Evolutionary conservation across 2,113 vertebrate genomes (phyloP).

Genomic region (Hyaena hyaena): DNA sequence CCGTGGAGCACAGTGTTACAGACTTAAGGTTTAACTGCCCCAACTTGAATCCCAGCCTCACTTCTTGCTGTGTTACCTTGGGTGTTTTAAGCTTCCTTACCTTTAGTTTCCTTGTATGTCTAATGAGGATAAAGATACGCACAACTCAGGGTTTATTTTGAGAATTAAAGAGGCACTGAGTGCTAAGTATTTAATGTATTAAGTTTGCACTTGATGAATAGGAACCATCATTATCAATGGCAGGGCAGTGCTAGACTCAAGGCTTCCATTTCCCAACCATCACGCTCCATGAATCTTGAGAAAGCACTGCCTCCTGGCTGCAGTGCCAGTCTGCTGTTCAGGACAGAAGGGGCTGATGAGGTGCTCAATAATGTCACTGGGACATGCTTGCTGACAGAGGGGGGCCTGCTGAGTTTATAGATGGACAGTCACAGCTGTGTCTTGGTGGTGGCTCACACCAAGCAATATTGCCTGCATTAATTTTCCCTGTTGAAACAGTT

Average conservation of each 20-base stretch:
- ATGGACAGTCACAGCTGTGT: background rate
- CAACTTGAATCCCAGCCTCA: background rate
- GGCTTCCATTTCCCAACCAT: background rate
- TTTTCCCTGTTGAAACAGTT: background rate
- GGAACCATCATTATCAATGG: too few species aligned
- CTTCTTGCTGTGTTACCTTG: background rate
- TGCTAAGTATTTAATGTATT: background rate
- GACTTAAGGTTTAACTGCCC: background rate
- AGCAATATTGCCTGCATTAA: accelerated
- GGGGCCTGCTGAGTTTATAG: background rate
- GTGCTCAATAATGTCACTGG: background rate
- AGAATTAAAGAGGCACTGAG: background rate
- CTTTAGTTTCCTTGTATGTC: background rate
- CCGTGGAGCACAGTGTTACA: background rate
- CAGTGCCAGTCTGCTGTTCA: background rate
- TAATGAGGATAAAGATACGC: background rate
- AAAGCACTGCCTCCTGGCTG: background rate
- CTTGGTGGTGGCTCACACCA: background rate
- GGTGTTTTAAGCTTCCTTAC: background rate
- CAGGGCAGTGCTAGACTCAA: too few species aligned
- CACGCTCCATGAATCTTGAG: background rate
- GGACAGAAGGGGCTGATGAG: background rate
- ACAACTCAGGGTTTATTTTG: too few species aligned
- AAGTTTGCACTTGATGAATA: background rate
- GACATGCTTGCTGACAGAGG: background rate